phyloP scores from a whole-genome alignment of 2,113 vertebrate species.

The Sardina pilchardus region DNA sequence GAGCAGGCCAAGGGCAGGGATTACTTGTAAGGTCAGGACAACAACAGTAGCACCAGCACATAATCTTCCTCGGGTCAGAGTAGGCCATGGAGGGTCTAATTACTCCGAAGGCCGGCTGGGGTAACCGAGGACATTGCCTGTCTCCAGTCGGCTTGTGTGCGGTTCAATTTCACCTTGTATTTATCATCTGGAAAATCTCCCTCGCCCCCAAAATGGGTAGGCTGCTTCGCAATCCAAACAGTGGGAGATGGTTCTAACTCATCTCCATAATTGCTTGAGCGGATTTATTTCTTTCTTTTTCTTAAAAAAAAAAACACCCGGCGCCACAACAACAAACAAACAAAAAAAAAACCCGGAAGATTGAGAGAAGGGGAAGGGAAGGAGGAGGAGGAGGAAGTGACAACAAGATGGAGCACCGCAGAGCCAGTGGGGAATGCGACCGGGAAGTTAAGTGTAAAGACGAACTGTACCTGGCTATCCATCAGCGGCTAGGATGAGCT shows the following conservation, averaged over 20 bases:
- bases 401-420: neutral
- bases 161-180: neutral
- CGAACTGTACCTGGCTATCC: slow-evolving; percentile 21
- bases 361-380: neutral
- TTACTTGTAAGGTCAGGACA: neutral
- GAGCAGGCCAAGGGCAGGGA: slow-evolving; percentile 1
- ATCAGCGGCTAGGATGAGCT: slow-evolving; percentile 38
- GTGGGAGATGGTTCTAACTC: slow-evolving; percentile 13
- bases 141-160: neutral
- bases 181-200: neutral
- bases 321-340: neutral
- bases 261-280: slow-evolving; percentile 14
- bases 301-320: neutral
- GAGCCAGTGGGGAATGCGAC: slow-evolving; percentile 12
- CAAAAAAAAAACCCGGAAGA: neutral
- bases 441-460: slow-evolving; percentile 33
- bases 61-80: neutral
- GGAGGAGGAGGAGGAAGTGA: neutral
- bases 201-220: neutral
- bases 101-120: neutral
- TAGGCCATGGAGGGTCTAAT: neutral
- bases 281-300: neutral
- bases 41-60: neutral
- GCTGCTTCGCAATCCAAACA: neutral
- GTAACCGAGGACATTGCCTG: neutral